Percentiles rank a stretch among this genome's conserved stretches.
Conservation (phyloP, 2,888 invertebrate genomes). For the Agonopterix subpropinquella region DNA sequence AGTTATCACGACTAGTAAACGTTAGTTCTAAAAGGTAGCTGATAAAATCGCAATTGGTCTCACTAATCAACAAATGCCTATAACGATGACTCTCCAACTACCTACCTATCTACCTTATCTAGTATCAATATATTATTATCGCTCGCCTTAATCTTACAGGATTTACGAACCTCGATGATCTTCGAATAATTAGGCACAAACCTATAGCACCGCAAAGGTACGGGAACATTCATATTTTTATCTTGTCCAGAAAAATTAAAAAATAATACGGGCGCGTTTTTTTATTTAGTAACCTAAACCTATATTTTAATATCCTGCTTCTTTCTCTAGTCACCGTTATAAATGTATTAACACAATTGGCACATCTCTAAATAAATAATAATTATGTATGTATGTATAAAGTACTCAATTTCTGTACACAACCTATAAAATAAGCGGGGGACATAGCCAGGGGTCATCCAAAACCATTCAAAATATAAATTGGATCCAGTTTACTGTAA, state of each 20-base stretch:
- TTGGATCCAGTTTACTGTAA: too few relatives aligned
- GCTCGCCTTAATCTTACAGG: neutral
- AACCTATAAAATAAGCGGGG: conserved; percentile 8
- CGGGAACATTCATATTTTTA: conserved; percentile 8
- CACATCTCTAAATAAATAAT: conserved; percentile 4
- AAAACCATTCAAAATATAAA: too few relatives aligned
- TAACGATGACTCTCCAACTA: neutral
- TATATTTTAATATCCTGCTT: neutral
- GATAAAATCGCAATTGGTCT: conserved; percentile 17
- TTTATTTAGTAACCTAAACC: too few relatives aligned
- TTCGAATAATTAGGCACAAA: conserved; percentile 28
- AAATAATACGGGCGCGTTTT: neutral
- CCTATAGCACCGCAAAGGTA: conserved; percentile 44
- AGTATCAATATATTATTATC: neutral
- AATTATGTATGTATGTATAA: neutral
- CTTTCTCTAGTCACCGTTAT: neutral
- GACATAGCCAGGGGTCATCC: conserved; percentile 2
- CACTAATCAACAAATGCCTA: conserved; percentile 9
- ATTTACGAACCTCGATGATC: conserved; percentile 2
- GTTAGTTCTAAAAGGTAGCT: conserved; percentile 16
- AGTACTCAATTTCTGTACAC: conserved; percentile 11
- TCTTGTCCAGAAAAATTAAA: neutral
- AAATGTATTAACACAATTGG: conserved; percentile 4
- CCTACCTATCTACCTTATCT: neutral
- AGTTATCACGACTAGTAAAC: conserved; percentile 25